phyloP scores from a whole-genome alignment of 2,888 invertebrate species.

The Anorthoa munda region DNA sequence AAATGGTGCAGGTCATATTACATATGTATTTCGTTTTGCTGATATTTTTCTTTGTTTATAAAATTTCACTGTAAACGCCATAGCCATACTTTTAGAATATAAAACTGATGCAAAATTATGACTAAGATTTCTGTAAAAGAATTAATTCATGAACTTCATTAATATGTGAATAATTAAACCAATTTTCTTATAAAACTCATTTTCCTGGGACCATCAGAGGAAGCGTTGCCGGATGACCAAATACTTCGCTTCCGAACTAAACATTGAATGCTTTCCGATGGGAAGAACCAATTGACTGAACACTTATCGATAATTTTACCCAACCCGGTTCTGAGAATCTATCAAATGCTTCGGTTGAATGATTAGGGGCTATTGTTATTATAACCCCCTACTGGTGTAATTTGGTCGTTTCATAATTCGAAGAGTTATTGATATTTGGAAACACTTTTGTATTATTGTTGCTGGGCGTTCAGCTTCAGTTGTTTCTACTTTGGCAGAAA shows the following conservation, averaged over 20 bases:
- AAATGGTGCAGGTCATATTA: too few relatives aligned
- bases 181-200: constrained; percentile 5
- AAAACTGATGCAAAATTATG: background rate
- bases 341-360: constrained; percentile 27
- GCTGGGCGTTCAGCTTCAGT: background rate
- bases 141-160: background rate
- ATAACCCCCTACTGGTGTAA: constrained; percentile 37
- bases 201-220: constrained; percentile 21
- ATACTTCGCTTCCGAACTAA: constrained; percentile 43
- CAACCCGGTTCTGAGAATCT: constrained; percentile 46
- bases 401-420: constrained; percentile 18
- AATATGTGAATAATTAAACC: constrained; percentile 2
- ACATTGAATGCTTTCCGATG: constrained; percentile 37
- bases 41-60: background rate
- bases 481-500: background rate
- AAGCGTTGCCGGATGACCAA: constrained; percentile 40
- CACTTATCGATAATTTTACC: constrained; percentile 51
- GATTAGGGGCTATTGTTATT: constrained; percentile 26
- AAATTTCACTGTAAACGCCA: background rate
- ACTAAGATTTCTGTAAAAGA: background rate
- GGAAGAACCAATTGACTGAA: constrained; percentile 56
- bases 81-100: background rate
- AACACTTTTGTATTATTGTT: background rate
- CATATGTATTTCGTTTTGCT: background rate
- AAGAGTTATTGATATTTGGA: constrained; percentile 10